Evolutionary conservation across 1,140 invertebrate genomes (phyloP).

Genomic region (Listronotus bonariensis): DNA sequence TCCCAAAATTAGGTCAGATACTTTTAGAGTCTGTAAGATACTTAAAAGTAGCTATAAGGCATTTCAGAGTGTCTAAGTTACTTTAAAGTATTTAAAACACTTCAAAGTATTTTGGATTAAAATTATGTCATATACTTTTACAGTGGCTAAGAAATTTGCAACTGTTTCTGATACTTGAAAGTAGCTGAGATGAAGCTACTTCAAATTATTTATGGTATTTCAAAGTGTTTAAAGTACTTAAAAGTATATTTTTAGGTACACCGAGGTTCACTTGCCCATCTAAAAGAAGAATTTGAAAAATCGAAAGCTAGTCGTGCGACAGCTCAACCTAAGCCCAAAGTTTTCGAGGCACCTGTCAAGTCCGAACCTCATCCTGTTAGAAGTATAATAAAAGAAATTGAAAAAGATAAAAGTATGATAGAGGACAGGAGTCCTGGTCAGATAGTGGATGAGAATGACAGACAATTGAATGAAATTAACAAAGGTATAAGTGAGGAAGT

Average conservation of each 20-base stretch:
- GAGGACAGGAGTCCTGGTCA: constrained; percentile 16
- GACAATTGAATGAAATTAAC: constrained; percentile 4
- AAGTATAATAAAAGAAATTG: constrained; percentile 56
- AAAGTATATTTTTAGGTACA: constrained; percentile 47
- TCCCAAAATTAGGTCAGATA: no score
- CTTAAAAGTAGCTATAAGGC: no score
- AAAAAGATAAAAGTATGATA: constrained; percentile 44
- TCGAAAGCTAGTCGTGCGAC: constrained; percentile 30
- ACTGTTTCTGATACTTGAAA: no score
- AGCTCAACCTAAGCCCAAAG: constrained; percentile 36
- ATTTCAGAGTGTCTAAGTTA: no score
- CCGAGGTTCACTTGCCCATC: constrained; percentile 48
- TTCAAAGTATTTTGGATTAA: no score
- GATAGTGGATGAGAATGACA: constrained; percentile 23
- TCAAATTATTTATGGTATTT: no score
- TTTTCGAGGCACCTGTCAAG: constrained; percentile 50
- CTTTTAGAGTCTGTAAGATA: no score
- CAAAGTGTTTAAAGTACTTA: no score
- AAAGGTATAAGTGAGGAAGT: constrained; percentile 15
- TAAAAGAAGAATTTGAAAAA: constrained; percentile 48
- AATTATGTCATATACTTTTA: no score
- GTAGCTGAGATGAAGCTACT: no score
- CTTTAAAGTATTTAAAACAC: no score
- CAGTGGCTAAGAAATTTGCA: no score
- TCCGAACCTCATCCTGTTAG: constrained; percentile 44